These are phyloP conservation scores for Florisuga fusca DNA, from an alignment of 2,797 vertebrate genomes.

Conservation along the genomic window DNA sequence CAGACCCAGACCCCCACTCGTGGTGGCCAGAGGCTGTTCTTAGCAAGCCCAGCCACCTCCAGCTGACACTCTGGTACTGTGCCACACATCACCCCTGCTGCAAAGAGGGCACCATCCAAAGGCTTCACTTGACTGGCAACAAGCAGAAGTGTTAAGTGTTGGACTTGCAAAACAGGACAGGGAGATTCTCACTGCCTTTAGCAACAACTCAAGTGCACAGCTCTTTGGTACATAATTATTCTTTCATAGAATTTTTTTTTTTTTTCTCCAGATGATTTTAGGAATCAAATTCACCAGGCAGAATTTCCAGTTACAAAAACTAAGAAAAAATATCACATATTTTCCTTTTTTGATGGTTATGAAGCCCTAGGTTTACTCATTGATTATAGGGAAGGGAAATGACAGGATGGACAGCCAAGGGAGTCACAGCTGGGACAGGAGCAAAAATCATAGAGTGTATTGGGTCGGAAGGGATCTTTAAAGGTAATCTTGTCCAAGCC, in stretches of 20 bases:
- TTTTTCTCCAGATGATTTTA: not conserved
- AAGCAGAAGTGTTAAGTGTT: not conserved
- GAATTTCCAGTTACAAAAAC: not conserved
- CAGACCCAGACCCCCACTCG: rapidly evolving
- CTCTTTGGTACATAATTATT: not conserved
- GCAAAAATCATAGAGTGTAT: not conserved
- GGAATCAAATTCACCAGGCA: not conserved
- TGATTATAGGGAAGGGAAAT: not conserved
- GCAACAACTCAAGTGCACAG: not conserved
- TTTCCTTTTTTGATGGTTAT: not conserved
- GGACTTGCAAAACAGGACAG: not conserved
- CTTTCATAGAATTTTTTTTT: not conserved
- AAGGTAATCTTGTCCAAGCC: too few relatives aligned
- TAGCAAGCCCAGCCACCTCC: not conserved
- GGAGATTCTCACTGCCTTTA: constrained; percentile 1
- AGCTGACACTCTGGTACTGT: not conserved
- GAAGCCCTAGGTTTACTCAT: not conserved
- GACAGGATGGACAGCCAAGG: not conserved
- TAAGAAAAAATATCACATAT: not conserved
- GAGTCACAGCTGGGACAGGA: not conserved
- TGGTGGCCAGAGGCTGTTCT: not conserved
- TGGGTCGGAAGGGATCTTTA: too few relatives aligned
- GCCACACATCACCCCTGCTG: not conserved
- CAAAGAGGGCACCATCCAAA: not conserved
- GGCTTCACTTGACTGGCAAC: not conserved